Percentiles rank a stretch among this genome's conserved stretches.
Conservation (phyloP, 2,113 vertebrate genomes). For the Rhinoderma darwinii region DNA sequence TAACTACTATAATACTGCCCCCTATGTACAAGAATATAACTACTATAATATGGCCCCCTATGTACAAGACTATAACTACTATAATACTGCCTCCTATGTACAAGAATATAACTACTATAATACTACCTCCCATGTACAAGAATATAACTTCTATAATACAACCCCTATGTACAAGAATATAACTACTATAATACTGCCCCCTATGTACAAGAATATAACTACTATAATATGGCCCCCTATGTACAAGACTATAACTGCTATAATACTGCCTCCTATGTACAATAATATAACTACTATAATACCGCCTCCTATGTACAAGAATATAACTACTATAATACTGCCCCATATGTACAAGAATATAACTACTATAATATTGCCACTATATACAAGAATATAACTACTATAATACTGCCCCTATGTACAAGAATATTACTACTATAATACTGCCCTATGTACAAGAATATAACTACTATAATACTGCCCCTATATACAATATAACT, state of each 20-base stretch:
- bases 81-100: slow-evolving; percentile 1
- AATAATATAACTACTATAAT: not conserved
- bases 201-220: not conserved
- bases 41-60: too few relatives aligned
- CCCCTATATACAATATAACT: too few relatives aligned
- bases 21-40: too few relatives aligned
- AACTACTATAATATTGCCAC: not conserved
- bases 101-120: slow-evolving; percentile 1
- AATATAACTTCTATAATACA: too few relatives aligned
- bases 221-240: not conserved
- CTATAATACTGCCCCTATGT: not conserved
- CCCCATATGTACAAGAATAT: not conserved
- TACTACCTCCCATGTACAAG: too few relatives aligned
- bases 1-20: not conserved
- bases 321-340: too few relatives aligned
- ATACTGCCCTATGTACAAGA: slow-evolving; percentile 2
- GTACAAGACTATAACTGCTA: not conserved
- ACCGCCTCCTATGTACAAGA: slow-evolving; percentile 1
- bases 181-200: too few relatives aligned
- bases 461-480: not conserved
- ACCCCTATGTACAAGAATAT: too few relatives aligned
- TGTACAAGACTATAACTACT: slow-evolving; percentile 7
- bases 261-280: not conserved
- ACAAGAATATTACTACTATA: slow-evolving; percentile 1
- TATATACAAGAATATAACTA: not conserved